A percentile compares a stretch with the other conserved stretches of the same genome.
Evolutionary conservation across 1,140 invertebrate genomes (phyloP).

Genomic region (Drosophila santomea): DNA sequence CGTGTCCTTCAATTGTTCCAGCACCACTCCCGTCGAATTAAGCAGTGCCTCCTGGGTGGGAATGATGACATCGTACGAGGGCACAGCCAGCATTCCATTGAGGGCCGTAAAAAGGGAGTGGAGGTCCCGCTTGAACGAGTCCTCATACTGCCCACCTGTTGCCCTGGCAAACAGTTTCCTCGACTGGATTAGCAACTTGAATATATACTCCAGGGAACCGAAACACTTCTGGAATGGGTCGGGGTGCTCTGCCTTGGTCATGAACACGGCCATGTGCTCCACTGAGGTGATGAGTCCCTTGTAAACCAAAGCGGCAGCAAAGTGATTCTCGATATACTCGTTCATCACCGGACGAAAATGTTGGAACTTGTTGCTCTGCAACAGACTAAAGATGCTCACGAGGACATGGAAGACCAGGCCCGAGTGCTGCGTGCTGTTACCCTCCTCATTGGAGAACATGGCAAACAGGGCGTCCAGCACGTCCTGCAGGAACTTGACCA

Average conservation of each 20-base stretch:
- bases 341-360: slow-evolving; percentile 98
- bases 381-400: slow-evolving; percentile 95
- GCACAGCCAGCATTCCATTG: slow-evolving; percentile 90
- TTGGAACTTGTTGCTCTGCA: slow-evolving; percentile 97
- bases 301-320: slow-evolving; percentile 97
- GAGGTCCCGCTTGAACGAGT: slow-evolving; percentile 92
- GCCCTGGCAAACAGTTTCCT: slow-evolving; percentile 94
- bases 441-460: slow-evolving; percentile 97
- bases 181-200: slow-evolving; percentile 97
- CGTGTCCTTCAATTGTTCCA: slow-evolving; percentile 88
- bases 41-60: slow-evolving; percentile 89
- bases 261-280: slow-evolving; percentile 95
- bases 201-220: slow-evolving; percentile 96
- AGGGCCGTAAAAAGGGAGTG: slow-evolving; percentile 91
- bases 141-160: slow-evolving; percentile 94
- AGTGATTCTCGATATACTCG: slow-evolving; percentile 97
- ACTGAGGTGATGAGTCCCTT: slow-evolving; percentile 95
- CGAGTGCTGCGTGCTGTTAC: slow-evolving; percentile 90
- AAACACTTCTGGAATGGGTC: slow-evolving; percentile 96
- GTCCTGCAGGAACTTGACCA: slow-evolving; percentile 98
- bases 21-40: slow-evolving; percentile 85
- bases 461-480: slow-evolving; percentile 97
- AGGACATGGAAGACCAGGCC: slow-evolving; percentile 89
- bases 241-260: slow-evolving; percentile 92
- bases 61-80: slow-evolving; percentile 90